Base-by-base conservation (phyloP, 2,113 vertebrate species). In the Cardinalis cardinalis region DNA sequence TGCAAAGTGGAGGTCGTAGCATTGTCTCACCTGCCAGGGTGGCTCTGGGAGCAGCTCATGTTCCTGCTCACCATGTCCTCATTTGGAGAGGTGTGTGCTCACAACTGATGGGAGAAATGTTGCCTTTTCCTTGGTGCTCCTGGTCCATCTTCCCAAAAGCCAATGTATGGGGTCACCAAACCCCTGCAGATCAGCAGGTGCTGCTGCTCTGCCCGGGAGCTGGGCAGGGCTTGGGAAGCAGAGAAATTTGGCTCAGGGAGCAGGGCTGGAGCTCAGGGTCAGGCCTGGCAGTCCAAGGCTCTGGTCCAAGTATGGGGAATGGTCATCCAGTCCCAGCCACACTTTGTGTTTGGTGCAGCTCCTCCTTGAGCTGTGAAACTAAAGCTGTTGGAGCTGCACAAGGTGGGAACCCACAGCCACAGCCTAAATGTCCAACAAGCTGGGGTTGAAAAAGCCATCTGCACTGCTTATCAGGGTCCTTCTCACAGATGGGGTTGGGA, bases 121-220 rank as follows among this genome's bases (percentile, higher is more conserved):
- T 78, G 17, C 15, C 34, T 80, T 87, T 65, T 18, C 48, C 19
- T 8, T 68, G 28, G 4, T 52, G 18, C 8, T 76, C 59, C 60
- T n/a, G 29, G 3, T 56, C 17, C 9, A 0, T 58, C 56, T 88
- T 60, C 28, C 28, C 31, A 34, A 55, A 76, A 51, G 6, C 41
- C 60, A 29, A 0, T 0, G 0, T 9, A 3, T 6, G 38, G 17
- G 14, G 8, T 71, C 72, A 71, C 31, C 29, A 43, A 63, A 38
- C 12, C 8, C 15, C 1, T 0, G 49, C 59, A n/a, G 55, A 55
- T 70, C 25, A 2, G 11, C 8, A 19, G 60, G 5, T 75, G 24
- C 44, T 65, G 44, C 70, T 4, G 1, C 31, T 84, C n/a, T 46
- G 55, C 16, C 24, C 4, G 16, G 13, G 38, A 29, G 40, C 10